phyloP scores from a whole-genome alignment of 2,113 vertebrate genomes.

The Apteryx mantelli region DNA sequence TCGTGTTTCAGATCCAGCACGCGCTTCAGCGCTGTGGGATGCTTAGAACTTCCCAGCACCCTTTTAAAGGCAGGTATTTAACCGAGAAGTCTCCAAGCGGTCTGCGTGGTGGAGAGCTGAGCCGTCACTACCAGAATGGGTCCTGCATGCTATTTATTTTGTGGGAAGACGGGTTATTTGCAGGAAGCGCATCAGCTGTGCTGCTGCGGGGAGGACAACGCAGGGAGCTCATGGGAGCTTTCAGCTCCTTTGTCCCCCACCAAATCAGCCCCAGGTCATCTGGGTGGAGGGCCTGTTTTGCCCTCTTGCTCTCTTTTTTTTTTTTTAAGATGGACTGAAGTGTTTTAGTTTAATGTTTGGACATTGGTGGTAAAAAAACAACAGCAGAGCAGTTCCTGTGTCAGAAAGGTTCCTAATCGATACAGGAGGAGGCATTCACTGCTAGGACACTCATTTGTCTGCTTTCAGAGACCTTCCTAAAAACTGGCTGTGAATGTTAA shows the following conservation, averaged over 20 bases:
- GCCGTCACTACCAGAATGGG: too few relatives aligned
- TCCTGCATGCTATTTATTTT: background rate
- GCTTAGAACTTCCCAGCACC: accelerated
- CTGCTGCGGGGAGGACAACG: background rate
- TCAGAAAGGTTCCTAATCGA: background rate
- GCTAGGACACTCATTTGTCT: background rate
- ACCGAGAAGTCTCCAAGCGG: background rate
- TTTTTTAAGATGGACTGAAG: background rate
- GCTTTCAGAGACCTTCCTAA: constrained; percentile 4
- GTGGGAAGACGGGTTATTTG: background rate
- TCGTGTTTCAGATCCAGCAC: background rate
- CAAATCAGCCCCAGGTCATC: background rate
- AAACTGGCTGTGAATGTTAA: background rate
- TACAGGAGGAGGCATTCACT: background rate
- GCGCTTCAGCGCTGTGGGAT: background rate
- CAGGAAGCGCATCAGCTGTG: background rate
- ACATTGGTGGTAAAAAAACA: background rate
- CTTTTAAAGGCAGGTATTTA: background rate
- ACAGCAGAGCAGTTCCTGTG: background rate
- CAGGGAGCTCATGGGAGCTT: background rate
- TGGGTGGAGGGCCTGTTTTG: background rate
- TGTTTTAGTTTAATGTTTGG: background rate
- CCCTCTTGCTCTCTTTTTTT: background rate
- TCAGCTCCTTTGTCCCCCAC: background rate
- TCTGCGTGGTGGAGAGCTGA: accelerated